These are phyloP conservation scores for Mactra quadrangularis DNA, from an alignment of 1,140 invertebrate species.

Conservation along the genomic window DNA sequence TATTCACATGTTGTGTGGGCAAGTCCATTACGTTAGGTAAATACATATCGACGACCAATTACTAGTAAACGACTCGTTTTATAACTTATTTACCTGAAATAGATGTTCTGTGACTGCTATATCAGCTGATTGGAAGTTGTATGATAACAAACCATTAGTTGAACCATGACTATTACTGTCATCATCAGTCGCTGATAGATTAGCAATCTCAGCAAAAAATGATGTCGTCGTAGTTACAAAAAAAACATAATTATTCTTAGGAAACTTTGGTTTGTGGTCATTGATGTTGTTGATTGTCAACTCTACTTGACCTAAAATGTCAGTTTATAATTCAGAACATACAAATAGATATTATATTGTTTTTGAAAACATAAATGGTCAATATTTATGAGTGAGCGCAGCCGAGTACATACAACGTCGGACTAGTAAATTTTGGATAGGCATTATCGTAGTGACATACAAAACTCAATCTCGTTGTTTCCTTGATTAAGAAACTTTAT, in stretches of 20 bases:
- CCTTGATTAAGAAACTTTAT: too few species aligned
- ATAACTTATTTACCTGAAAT: constrained; percentile 42
- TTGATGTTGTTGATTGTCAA: constrained; percentile 23
- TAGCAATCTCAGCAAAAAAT: constrained; percentile 17
- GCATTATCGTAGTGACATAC: too few species aligned
- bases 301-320: neutral
- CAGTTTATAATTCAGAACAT: too few species aligned
- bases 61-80: too few species aligned
- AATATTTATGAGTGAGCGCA: neutral
- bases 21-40: too few species aligned
- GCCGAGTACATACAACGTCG: neutral
- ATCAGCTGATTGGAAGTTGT: neutral
- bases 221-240: neutral
- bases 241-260: constrained; percentile 30
- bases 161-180: constrained; percentile 3
- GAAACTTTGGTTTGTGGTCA: constrained; percentile 33
- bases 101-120: neutral
- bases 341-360: neutral
- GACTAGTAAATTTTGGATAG: too few species aligned
- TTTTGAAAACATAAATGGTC: neutral
- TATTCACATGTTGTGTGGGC: too few species aligned
- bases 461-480: too few species aligned
- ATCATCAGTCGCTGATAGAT: constrained; percentile 1
- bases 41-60: too few species aligned
- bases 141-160: neutral